Conservation (phyloP, 2,797 vertebrate species). For the Lindbergichthys nudifrons region DNA sequence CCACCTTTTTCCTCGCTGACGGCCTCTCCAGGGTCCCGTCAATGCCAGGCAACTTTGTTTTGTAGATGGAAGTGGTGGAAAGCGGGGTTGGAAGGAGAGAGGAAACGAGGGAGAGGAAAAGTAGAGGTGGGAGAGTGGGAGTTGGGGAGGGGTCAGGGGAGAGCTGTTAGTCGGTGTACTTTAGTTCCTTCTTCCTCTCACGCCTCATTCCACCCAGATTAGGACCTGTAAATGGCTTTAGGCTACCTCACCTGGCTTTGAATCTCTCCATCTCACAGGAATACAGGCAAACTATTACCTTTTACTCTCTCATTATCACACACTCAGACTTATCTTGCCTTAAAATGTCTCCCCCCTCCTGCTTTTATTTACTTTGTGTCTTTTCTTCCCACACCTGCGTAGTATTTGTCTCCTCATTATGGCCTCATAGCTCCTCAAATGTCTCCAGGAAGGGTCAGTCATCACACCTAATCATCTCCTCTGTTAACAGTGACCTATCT, state of each 20-base stretch:
- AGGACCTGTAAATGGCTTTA: constrained; percentile 72
- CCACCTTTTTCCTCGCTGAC: constrained; percentile 63
- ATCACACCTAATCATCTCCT: constrained; percentile 77
- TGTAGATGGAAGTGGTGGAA: constrained; percentile 77
- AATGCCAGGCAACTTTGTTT: constrained; percentile 84
- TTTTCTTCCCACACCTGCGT: constrained; percentile 5
- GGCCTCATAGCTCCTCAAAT: constrained; percentile 23
- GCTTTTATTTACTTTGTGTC: constrained; percentile 29
- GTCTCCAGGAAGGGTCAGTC: constrained; percentile 69
- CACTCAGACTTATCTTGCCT: constrained; percentile 15
- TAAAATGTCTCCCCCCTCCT: background rate
- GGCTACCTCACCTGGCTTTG: constrained; percentile 63
- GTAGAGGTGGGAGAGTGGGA: constrained; percentile 72
- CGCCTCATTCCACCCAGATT: constrained; percentile 79
- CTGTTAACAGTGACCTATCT: constrained; percentile 77
- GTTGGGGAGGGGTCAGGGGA: constrained; percentile 76
- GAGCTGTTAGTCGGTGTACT: constrained; percentile 78
- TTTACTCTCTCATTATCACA: constrained; percentile 51
- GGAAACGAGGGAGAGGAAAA: constrained; percentile 76
- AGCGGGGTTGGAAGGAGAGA: constrained; percentile 66
- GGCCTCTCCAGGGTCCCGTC: constrained; percentile 80
- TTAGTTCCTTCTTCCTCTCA: constrained; percentile 79
- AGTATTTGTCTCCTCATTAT: constrained; percentile 35
- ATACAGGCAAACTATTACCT: constrained; percentile 44
- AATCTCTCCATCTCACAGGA: constrained; percentile 48